Evolutionary conservation across 2,797 vertebrate genomes (phyloP).

Genomic region (Pseudochirops cupreus): DNA sequence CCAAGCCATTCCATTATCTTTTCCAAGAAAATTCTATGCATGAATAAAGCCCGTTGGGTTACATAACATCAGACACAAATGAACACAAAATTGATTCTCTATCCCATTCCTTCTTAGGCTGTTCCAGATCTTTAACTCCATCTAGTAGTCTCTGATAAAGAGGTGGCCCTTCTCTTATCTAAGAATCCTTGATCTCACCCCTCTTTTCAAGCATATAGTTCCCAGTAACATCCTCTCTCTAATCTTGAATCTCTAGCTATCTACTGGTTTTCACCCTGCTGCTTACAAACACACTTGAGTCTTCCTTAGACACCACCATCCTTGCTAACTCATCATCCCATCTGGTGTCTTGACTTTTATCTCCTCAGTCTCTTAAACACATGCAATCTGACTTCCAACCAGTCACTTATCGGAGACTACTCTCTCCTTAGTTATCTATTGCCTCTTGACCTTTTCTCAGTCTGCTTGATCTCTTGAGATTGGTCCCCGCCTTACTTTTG

Average conservation of each 20-base stretch:
- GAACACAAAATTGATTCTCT: not conserved
- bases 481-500: not conserved
- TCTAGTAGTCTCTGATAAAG: not conserved
- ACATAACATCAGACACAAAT: not conserved
- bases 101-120: not conserved
- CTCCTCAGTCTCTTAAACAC: not conserved
- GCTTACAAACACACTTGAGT: not conserved
- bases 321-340: not conserved
- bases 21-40: not conserved
- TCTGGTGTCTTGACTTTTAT: not conserved
- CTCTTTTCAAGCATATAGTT: not conserved
- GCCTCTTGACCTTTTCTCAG: not conserved
- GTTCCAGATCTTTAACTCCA: not conserved
- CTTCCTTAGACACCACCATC: not conserved
- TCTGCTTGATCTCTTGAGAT: not conserved
- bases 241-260: not conserved
- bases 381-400: not conserved
- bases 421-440: not conserved
- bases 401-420: not conserved
- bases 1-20: not conserved
- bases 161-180: not conserved
- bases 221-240: not conserved
- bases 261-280: not conserved
- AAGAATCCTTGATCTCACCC: not conserved
- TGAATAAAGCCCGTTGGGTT: not conserved